Conservation (phyloP, 1,140 invertebrate genomes). For the Achroia grisella region DNA sequence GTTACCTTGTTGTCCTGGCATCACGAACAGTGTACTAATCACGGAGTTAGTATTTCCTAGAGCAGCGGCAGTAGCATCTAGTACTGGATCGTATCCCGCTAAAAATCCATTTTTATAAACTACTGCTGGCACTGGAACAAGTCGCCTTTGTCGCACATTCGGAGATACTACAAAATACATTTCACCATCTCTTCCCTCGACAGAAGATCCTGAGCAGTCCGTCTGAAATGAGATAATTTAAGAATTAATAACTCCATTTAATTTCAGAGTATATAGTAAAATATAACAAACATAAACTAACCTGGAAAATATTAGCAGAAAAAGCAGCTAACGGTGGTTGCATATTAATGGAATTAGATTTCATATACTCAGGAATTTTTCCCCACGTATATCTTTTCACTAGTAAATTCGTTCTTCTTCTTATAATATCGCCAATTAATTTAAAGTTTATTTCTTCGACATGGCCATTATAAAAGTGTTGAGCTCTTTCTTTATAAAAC, state of each 20-base stretch:
- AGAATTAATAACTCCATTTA: neutral
- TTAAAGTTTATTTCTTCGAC: constrained; percentile 89
- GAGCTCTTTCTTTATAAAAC: constrained; percentile 89
- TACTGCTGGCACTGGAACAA: constrained; percentile 87
- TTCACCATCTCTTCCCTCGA: constrained; percentile 84
- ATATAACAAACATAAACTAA: constrained; percentile 37
- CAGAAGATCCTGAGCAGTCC: constrained; percentile 81
- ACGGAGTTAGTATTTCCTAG: constrained; percentile 81
- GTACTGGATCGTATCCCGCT: constrained; percentile 85
- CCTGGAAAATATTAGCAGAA: constrained; percentile 86
- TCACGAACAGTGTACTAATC: constrained; percentile 84
- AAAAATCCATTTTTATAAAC: constrained; percentile 84
- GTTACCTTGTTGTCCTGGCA: constrained; percentile 85
- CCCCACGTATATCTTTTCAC: constrained; percentile 86
- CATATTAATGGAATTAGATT: constrained; percentile 79
- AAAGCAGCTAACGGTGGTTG: constrained; percentile 84
- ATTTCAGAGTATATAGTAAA: neutral
- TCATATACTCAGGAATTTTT: constrained; percentile 83
- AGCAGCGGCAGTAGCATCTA: constrained; percentile 87
- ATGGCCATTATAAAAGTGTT: constrained; percentile 88
- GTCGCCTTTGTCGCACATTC: constrained; percentile 82
- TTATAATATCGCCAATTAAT: constrained; percentile 83
- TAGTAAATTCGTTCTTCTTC: constrained; percentile 84
- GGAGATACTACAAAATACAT: constrained; percentile 89
- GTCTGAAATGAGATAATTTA: constrained; percentile 74